Conservation (phyloP, 2,113 vertebrate species). For the Cavia porcellus region DNA sequence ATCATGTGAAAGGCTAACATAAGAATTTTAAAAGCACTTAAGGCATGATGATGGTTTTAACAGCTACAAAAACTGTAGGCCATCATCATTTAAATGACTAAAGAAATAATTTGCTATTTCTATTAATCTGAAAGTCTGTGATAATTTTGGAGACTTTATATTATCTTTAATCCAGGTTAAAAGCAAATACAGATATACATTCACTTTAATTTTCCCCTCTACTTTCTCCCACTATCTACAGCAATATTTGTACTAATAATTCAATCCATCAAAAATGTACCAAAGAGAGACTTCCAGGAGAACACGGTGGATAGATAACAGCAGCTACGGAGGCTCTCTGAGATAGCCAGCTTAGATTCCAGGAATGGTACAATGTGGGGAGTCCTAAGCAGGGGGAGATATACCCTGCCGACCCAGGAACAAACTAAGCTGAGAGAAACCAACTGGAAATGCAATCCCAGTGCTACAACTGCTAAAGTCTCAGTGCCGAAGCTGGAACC, state of each 20-base stretch:
- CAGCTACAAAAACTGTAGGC: not conserved
- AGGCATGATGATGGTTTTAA: not conserved
- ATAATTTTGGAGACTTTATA: not conserved
- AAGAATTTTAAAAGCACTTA: constrained; percentile 17
- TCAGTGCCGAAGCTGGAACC: too few relatives aligned
- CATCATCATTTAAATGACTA: not conserved
- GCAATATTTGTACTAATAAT: constrained; percentile 32
- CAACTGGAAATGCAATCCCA: too few relatives aligned
- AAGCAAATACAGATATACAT: not conserved
- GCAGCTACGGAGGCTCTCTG: too few relatives aligned
- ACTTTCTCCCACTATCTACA: constrained; percentile 35
- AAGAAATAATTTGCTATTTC: constrained; percentile 31
- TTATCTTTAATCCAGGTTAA: not conserved
- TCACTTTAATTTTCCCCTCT: not conserved
- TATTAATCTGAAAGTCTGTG: not conserved
- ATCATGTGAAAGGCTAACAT: not conserved
- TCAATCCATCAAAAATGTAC: not conserved
- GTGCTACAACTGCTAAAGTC: too few relatives aligned
- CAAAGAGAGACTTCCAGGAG: not conserved
- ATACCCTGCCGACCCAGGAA: too few relatives aligned
- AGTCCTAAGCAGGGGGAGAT: too few relatives aligned
- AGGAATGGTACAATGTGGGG: too few relatives aligned
- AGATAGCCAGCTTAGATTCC: too few relatives aligned
- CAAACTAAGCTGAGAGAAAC: too few relatives aligned
- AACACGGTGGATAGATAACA: too few relatives aligned